Evolutionary conservation across 2,113 vertebrate species (phyloP).

Genomic region (Spermophilus dauricus): DNA sequence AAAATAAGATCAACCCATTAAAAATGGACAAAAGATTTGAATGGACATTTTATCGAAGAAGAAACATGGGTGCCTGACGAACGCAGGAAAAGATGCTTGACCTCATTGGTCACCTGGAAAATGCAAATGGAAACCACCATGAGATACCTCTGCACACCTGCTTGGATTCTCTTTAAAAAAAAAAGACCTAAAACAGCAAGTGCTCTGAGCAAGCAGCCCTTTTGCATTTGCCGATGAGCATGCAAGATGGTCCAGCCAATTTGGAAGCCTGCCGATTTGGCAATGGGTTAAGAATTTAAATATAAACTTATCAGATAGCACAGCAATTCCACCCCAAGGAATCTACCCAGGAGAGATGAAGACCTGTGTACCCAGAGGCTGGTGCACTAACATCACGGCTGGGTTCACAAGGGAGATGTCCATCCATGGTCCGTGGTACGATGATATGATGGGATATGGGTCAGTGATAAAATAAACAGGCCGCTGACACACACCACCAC

Average conservation of each 20-base stretch:
- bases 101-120: background rate
- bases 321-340: background rate
- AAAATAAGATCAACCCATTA: constrained; percentile 38
- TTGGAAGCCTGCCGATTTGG: background rate
- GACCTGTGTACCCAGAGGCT: background rate
- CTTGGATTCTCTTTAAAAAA: too few species aligned
- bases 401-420: background rate
- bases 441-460: background rate
- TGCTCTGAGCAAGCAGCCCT: fast-evolving
- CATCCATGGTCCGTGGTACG: fast-evolving
- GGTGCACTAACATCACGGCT: background rate
- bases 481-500: fast-evolving
- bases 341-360: background rate
- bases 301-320: background rate
- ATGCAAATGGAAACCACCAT: background rate
- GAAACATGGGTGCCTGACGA: background rate
- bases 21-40: background rate
- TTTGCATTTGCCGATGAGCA: background rate
- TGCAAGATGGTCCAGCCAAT: background rate
- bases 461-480: background rate
- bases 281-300: background rate
- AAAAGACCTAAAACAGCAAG: fast-evolving
- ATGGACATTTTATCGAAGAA: constrained; percentile 14
- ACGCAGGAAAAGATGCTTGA: background rate
- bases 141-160: background rate